Conservation (phyloP, 1,140 invertebrate genomes). For the Polypedilum vanderplanki region DNA sequence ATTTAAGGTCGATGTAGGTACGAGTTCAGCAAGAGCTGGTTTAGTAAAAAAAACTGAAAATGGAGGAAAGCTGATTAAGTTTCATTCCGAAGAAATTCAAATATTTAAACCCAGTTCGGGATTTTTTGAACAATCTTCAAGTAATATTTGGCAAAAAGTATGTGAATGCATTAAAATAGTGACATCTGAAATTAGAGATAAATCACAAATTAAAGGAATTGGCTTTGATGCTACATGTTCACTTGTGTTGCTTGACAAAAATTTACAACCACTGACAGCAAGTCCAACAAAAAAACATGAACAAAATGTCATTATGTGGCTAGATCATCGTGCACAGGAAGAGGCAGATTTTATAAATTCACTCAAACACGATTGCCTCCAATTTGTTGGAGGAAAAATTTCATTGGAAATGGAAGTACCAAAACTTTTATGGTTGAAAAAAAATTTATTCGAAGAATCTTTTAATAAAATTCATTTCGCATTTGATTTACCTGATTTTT, state of each 20-base stretch:
- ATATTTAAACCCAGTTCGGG: slow-evolving; percentile 45
- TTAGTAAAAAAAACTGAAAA: slow-evolving; percentile 50
- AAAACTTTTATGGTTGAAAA: slow-evolving; percentile 92
- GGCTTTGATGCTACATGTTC: slow-evolving; percentile 97
- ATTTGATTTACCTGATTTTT: slow-evolving; percentile 90
- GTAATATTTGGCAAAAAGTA: slow-evolving; percentile 75
- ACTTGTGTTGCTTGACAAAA: slow-evolving; percentile 69
- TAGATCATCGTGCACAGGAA: slow-evolving; percentile 84
- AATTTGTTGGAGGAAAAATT: slow-evolving; percentile 84
- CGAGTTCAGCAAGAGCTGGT: slow-evolving; percentile 78
- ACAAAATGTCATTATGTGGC: slow-evolving; percentile 92
- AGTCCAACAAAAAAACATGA: slow-evolving; percentile 60
- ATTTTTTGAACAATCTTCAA: slow-evolving; percentile 88
- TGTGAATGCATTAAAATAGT: slow-evolving; percentile 40
- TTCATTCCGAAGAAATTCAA: slow-evolving; percentile 54
- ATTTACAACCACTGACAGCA: slow-evolving; percentile 64
- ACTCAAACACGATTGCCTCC: slow-evolving; percentile 65
- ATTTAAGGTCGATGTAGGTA: slow-evolving; percentile 90
- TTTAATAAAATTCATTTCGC: slow-evolving; percentile 66
- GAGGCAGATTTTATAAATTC: slow-evolving; percentile 80
- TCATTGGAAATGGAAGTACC: slow-evolving; percentile 94
- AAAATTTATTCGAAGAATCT: slow-evolving; percentile 54
- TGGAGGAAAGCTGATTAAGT: slow-evolving; percentile 59
- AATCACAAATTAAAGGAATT: slow-evolving; percentile 62
- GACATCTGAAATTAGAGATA: neutral